Base-by-base conservation (phyloP, 2,113 vertebrate species). In the Cricetomys ansorgei region DNA sequence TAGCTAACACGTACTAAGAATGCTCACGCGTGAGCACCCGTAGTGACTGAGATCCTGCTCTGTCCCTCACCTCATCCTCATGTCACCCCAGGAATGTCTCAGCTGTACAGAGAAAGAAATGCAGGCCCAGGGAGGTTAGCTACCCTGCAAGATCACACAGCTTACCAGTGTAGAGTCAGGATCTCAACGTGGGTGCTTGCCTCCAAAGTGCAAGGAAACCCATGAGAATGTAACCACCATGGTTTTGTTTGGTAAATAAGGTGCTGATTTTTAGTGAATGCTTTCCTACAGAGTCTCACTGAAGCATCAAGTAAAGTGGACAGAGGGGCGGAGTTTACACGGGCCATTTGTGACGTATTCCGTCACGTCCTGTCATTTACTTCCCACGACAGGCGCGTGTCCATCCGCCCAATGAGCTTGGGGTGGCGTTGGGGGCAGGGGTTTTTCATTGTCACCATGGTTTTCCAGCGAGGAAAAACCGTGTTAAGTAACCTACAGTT, bases 1-100 rank as follows among this genome's bases (percentile, higher is more conserved):
- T 99, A 97, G 27, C 37, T 5, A 0, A 13, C 27, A 0, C 2
- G 40, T 31, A 27, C 16, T 43, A 11, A 27, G 27, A 40, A 57
- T n/a, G 53, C 25, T 40, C 27, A 10, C 40, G 27, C 0, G 3
- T 1, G 4, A 72, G 81, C 2, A 1, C 59, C 27, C 3, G 0
- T 21, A 0, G 17, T 17, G 23, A 4, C 45, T 1, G 8, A 6
- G 57, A 31, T 70, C 19, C 43, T 62, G 48, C 43, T 59, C 40
- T 12, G 3, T 1, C 11, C 48, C 34, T 50, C 19, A 43, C 34
- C 43, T n/a, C 53, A 43, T 48, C 48, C 45, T 57, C 67, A n/a
- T 40, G 59, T 34, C 40, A 23, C 34, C n/a, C 29, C 21, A 0
- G 53, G 86, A 31, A 37, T 40, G 53, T 43, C 69, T 76, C 53